Percentiles rank a stretch among this genome's conserved stretches.
Evolutionary conservation across 2,888 invertebrate species (phyloP).

Genomic region (Metallyticus violacea): DNA sequence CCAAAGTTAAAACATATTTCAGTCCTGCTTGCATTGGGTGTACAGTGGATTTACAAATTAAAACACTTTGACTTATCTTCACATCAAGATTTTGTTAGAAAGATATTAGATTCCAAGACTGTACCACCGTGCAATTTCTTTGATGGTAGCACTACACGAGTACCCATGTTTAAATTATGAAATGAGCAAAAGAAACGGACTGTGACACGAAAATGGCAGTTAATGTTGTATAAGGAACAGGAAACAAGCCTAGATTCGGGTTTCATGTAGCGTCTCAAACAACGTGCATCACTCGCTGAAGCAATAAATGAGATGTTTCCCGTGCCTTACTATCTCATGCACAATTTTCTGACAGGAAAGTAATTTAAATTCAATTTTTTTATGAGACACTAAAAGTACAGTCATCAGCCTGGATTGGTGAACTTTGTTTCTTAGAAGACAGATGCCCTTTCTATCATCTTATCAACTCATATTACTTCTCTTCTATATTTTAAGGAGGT

Average conservation of each 20-base stretch:
- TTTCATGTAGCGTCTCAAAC: background rate
- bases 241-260: background rate
- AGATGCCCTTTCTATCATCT: too few species aligned
- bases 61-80: too few species aligned
- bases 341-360: background rate
- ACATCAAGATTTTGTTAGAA: background rate
- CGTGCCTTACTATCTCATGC: background rate
- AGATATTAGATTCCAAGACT: background rate
- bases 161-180: background rate
- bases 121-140: background rate
- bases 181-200: background rate
- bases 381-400: too few species aligned
- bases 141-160: background rate
- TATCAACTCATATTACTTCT: too few species aligned
- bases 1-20: too few species aligned
- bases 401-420: too few species aligned
- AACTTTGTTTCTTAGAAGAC: too few species aligned
- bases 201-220: background rate
- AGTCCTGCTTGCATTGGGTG: too few species aligned
- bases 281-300: background rate
- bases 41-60: too few species aligned
- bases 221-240: background rate
- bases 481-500: too few species aligned
- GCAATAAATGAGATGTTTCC: background rate
- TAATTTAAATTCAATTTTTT: background rate